Base-by-base conservation (phyloP, 35 echinoderm and acorn worm species). In the Diadema setosum region DNA sequence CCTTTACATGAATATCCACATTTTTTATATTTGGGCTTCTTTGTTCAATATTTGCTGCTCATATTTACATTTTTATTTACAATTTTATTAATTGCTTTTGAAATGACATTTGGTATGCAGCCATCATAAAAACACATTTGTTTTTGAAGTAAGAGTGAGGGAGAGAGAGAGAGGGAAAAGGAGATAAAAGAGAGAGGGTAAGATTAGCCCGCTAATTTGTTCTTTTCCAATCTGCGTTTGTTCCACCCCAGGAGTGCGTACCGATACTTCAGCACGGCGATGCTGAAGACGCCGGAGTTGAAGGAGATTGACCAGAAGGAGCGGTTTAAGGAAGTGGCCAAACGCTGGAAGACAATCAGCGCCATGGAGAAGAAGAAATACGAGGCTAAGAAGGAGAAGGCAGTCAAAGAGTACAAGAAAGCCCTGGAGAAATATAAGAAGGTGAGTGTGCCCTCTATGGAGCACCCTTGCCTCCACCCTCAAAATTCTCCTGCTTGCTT, bases 341-440 rank as follows among this genome's bases (percentile, higher is more conserved):
- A 82, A 29, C 26, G 78, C 39, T 93, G 91, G 91, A 64, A 85
- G 18, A 85, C 82, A 30, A 74, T 93, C 27, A 82, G 64, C 8
- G 74, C 91, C 0, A 45, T 64, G 8, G 91, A 86, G 75, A 93
- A 93, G 67, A 93, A 93, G 59, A 86, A 86, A 30, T 93, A 93
- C 50, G 84, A 93, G 26, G 46, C 74, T 0, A 93, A 82, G 61
- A 93, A 93, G 35, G 85, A 86, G 80, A 81, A 80, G 40, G 84
- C 75, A 8, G 49, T 81, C 43, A 93, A 87, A 45, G 83, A 81
- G 2, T 93, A 93, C 42, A 86, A 93, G 78, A 93, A 93, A 55
- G 18, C 70, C 5, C 76, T 93, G 3, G 84, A 87, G 58, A 93
- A 93, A 57, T 93, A 93, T 46, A 87, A 67, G 73, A 81, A 87